Base-by-base conservation (phyloP, 1,140 invertebrate species). In the Bacillus rossius region DNA sequence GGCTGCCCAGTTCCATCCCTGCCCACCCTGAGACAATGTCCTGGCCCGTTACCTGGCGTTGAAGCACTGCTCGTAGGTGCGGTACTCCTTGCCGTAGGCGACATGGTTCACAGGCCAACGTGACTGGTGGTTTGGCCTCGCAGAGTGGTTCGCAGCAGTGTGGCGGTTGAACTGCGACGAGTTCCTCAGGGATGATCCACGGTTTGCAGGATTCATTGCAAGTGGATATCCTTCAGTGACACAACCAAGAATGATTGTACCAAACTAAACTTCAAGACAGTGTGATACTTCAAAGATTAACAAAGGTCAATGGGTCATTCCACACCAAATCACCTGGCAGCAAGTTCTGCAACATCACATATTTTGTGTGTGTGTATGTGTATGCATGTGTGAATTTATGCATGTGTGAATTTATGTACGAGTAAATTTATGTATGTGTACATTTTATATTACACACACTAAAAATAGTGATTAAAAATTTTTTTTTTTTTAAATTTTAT, bases 41-140 rank as follows among this genome's bases (percentile, higher is more conserved):
- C n/a, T n/a, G n/a, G n/a, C n/a, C n/a, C 5, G 43, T 37, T 47
- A 59, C 57, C 57, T 37, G 22, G 42, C 8, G 54, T 16, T 23
- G 49, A 37, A 59, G 25, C 57, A 54, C 38, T 51, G 57, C 20
- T 59, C 57, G 41, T 53, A 59, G 17, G 43, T 50, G 23, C 57
- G 34, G 14, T 34, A 59, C 17, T 59, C 57, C 57, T 59, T 59
- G 16, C 38, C 25, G 38, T 59, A 59, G 16, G 57, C 37, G 22
- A 52, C 51, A 53, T 52, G 57, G 48, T 26, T 59, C 8, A 59
- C 57, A n/a, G 50, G 57, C 57, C 57, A 59, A 40, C 57, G 57
- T 19, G 49, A 38, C 26, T 22, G 49, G 17, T 41, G 57, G 29
- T 50, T 59, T 20, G 49, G 20, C 26, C 57, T 53, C 22, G 37